phyloP scores from a whole-genome alignment of 23 tunicate genomes.

The Trididemnum miniatum region DNA sequence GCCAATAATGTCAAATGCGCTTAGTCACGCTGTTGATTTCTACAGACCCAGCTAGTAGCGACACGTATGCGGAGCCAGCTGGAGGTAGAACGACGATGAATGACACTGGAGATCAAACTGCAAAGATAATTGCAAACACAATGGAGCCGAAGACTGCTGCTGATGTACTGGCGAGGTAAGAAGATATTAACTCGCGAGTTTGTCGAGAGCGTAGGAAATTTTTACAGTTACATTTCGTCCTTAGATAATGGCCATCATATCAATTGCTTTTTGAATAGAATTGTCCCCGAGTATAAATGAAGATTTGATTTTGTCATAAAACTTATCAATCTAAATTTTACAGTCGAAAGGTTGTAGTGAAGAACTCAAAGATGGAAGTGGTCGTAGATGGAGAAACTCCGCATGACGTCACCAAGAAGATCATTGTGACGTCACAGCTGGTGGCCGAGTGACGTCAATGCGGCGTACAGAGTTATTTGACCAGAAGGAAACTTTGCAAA shows the following conservation, averaged over 20 bases:
- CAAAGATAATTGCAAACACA: slow-evolving; percentile 85
- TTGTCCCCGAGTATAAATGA: neutral
- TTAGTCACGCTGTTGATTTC: too few relatives aligned
- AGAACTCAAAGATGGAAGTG: slow-evolving; percentile 54
- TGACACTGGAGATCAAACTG: slow-evolving; percentile 79
- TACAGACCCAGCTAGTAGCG: slow-evolving; percentile 12
- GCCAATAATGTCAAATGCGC: too few relatives aligned
- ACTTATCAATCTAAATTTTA: too few relatives aligned
- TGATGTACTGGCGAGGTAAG: slow-evolving; percentile 79
- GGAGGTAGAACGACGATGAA: slow-evolving; percentile 83
- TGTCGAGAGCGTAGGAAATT: too few relatives aligned
- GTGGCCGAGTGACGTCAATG: slow-evolving; percentile 61
- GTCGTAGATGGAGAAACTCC: slow-evolving; percentile 44
- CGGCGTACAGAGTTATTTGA: too few relatives aligned
- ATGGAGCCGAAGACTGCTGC: slow-evolving; percentile 86
- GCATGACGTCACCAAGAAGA: slow-evolving; percentile 72
- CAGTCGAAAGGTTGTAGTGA: slow-evolving; percentile 78
- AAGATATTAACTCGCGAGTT: too few relatives aligned
- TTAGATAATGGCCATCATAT: too few relatives aligned
- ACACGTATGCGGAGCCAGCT: slow-evolving; percentile 90
- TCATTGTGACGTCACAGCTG: slow-evolving; percentile 37
- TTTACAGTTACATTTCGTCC: too few relatives aligned
- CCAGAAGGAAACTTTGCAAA: too few relatives aligned
- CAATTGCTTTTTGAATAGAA: too few relatives aligned
- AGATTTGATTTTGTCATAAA: too few relatives aligned